Percentiles rank a stretch among this genome's conserved stretches.
phyloP scores from a whole-genome alignment of 2,797 vertebrate species.

The Streptopelia turtur region DNA sequence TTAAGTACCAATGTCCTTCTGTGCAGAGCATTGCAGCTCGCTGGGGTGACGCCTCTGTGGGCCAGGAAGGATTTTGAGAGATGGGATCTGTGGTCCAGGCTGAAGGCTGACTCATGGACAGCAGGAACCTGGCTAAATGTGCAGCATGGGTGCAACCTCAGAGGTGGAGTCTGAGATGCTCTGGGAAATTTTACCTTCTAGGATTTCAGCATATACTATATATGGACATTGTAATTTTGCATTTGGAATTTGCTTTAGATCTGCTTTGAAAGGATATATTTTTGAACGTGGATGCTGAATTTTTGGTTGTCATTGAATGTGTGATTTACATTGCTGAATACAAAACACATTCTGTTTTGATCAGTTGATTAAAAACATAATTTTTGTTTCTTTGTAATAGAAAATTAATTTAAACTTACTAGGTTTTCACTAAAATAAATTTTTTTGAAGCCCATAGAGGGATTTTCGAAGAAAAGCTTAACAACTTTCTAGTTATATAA shows the following conservation, averaged over 20 bases:
- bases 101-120: neutral
- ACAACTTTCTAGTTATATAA: neutral
- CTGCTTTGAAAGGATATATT: neutral
- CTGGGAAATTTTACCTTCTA: neutral
- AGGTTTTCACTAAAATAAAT: neutral
- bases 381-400: neutral
- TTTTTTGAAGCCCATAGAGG: neutral
- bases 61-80: neutral
- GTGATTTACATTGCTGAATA: neutral
- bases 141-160: neutral
- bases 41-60: accelerated
- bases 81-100: neutral
- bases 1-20: neutral
- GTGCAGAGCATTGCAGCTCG: neutral
- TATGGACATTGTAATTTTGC: neutral
- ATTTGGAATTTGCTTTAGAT: neutral
- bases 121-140: neutral
- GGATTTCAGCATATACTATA: neutral
- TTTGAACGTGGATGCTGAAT: neutral
- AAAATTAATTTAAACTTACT: neutral
- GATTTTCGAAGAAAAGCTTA: neutral
- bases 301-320: neutral
- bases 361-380: neutral
- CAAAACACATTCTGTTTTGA: neutral
- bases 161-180: neutral